Evolutionary conservation across 2,113 vertebrate genomes (phyloP).

Genomic region (Pontoporia blainvillei): DNA sequence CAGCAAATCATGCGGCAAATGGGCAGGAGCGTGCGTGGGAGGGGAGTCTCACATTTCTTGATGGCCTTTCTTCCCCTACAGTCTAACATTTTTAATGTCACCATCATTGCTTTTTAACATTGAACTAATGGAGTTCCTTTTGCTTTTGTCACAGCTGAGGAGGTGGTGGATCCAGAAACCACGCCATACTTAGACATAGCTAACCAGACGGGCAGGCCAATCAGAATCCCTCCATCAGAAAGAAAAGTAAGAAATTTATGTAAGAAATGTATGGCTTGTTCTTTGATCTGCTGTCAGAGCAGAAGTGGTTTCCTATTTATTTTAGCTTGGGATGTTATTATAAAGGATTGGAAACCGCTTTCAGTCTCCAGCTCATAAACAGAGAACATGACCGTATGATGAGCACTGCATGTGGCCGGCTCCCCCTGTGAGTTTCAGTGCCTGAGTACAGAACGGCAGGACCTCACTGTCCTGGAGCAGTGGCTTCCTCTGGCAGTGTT

Average conservation of each 20-base stretch:
- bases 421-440: not conserved
- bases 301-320: not conserved
- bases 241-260: conserved; percentile 85
- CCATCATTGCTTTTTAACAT: not conserved
- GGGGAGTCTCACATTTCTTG: not conserved
- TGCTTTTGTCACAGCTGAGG: conserved; percentile 83
- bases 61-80: not conserved
- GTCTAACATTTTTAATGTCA: not conserved
- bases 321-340: not conserved
- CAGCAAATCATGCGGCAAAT: accelerated
- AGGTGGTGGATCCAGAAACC: conserved; percentile 83
- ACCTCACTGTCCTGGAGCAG: not conserved
- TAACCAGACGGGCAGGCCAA: conserved; percentile 94
- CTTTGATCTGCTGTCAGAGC: not conserved
- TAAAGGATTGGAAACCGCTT: not conserved
- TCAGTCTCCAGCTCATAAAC: not conserved
- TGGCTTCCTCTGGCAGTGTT: not conserved
- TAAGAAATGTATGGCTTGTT: accelerated
- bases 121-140: not conserved
- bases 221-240: conserved; percentile 87
- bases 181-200: conserved; percentile 92
- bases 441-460: too few species aligned
- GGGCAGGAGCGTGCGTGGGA: too few species aligned
- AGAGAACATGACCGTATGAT: accelerated
- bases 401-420: accelerated